A percentile compares a stretch with the other conserved stretches of the same genome.
Conservation (phyloP, 1,140 invertebrate genomes). For the Medauroidea extradentata region DNA sequence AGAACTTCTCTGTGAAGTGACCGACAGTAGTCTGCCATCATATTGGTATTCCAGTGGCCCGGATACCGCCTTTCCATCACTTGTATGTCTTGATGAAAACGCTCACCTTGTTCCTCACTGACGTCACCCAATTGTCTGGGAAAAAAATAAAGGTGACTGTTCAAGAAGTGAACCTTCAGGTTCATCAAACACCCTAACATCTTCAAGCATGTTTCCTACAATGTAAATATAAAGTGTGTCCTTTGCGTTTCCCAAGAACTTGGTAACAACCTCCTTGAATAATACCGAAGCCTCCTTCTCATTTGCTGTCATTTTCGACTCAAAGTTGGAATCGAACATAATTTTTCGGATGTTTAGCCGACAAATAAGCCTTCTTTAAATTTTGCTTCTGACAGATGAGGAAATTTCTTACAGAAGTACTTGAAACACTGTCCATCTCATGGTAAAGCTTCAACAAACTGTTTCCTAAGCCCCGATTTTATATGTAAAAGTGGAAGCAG, state of each 20-base stretch:
- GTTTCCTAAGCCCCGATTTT: conserved; percentile 36
- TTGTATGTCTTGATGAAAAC: conserved; percentile 33
- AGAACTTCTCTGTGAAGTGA: neutral
- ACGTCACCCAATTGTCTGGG: conserved; percentile 27
- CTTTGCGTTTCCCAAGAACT: conserved; percentile 29
- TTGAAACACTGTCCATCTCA: conserved; percentile 19
- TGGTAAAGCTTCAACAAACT: conserved; percentile 36
- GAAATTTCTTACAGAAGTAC: conserved; percentile 21
- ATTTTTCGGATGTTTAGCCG: conserved; percentile 26
- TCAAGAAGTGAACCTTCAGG: conserved; percentile 39
- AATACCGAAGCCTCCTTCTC: conserved; percentile 9
- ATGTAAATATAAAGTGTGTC: conserved; percentile 25
- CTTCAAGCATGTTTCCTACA: conserved; percentile 28
- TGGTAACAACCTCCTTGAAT: conserved; percentile 1
- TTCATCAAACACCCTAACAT: conserved; percentile 6
- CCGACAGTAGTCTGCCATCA: conserved; percentile 39
- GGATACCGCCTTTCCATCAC: conserved; percentile 34
- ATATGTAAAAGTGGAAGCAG: conserved; percentile 37
- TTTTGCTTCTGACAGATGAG: conserved; percentile 22
- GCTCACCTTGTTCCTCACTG: conserved; percentile 34
- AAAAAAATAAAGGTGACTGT: conserved; percentile 35
- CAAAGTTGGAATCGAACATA: conserved; percentile 21
- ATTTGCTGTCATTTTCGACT: neutral
- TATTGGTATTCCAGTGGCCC: conserved; percentile 31
- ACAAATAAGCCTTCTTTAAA: conserved; percentile 29